phyloP scores from a whole-genome alignment of 2,797 vertebrate genomes.

The Darevskia nairensis region DNA sequence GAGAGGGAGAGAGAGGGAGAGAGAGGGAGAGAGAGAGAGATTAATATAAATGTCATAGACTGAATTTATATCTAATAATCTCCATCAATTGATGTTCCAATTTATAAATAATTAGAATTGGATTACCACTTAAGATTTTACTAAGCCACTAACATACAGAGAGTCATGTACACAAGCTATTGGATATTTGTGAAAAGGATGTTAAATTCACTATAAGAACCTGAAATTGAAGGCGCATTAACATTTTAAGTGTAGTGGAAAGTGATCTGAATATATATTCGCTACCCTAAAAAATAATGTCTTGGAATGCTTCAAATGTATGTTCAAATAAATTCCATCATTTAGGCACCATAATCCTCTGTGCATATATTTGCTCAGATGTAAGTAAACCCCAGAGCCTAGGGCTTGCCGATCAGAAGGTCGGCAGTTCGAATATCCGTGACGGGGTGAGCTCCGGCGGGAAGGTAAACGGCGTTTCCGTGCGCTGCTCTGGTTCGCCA shows the following conservation, averaged over 20 bases:
- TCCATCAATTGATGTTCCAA: not conserved
- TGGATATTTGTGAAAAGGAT: not conserved
- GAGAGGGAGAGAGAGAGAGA: not conserved
- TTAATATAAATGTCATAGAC: not conserved
- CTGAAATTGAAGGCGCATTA: not conserved
- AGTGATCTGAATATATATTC: not conserved
- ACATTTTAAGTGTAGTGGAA: not conserved
- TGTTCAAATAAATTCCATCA: too few relatives aligned
- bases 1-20: constrained; percentile 43
- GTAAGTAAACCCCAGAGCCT: not conserved
- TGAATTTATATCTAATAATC: not conserved
- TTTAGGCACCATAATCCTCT: not conserved
- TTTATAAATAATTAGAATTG: not conserved
- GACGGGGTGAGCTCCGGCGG: too few relatives aligned
- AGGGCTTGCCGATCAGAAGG: too few relatives aligned
- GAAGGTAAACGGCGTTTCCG: too few relatives aligned
- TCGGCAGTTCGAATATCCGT: too few relatives aligned
- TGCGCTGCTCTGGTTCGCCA: too few relatives aligned
- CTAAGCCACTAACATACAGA: not conserved
- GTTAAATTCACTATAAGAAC: not conserved
- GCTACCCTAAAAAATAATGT: not conserved
- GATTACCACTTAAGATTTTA: not conserved
- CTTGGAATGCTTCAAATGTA: not conserved
- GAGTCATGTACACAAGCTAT: not conserved
- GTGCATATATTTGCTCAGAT: not conserved